Conservation (phyloP, 1,140 invertebrate genomes). For the Calephelis virginiensis region DNA sequence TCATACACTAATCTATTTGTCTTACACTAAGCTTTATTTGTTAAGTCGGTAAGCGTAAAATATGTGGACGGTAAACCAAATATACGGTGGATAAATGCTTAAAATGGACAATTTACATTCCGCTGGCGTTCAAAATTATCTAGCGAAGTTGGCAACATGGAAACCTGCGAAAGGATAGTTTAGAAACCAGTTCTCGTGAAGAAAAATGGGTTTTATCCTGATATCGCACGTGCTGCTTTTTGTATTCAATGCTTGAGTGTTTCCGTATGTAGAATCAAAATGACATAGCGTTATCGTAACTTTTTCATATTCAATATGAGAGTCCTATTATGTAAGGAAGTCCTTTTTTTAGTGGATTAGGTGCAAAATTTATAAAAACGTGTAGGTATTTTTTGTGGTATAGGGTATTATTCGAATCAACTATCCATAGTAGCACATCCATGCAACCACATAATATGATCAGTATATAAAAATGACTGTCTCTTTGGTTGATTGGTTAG, state of each 20-base stretch:
- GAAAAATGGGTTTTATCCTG: conserved; percentile 49
- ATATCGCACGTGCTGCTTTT: conserved; percentile 42
- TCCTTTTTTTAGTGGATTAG: too few relatives aligned
- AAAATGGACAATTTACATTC: conserved; percentile 47
- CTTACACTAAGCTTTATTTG: conserved; percentile 29
- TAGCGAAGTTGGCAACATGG: conserved; percentile 43
- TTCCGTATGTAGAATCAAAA: conserved; percentile 24
- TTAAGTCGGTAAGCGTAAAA: conserved; percentile 27
- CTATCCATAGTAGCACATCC: too few relatives aligned
- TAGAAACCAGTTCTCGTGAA: conserved; percentile 32
- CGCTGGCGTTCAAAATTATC: conserved; percentile 42
- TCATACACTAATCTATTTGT: conserved; percentile 26
- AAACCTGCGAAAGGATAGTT: conserved; percentile 46
- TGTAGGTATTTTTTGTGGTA: too few relatives aligned
- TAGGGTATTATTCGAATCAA: too few relatives aligned
- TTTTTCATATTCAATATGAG: background rate
- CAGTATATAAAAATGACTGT: too few relatives aligned
- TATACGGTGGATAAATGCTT: conserved; percentile 26
- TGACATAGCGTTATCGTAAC: background rate
- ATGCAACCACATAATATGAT: too few relatives aligned
- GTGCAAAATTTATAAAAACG: too few relatives aligned
- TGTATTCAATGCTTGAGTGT: conserved; percentile 37
- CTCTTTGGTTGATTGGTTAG: too few relatives aligned
- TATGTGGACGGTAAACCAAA: conserved; percentile 24
- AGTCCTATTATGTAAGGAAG: too few relatives aligned